These are phyloP conservation scores for Argynnis bischoffii DNA, from an alignment of 2,888 invertebrate genomes.

Conservation along the genomic window DNA sequence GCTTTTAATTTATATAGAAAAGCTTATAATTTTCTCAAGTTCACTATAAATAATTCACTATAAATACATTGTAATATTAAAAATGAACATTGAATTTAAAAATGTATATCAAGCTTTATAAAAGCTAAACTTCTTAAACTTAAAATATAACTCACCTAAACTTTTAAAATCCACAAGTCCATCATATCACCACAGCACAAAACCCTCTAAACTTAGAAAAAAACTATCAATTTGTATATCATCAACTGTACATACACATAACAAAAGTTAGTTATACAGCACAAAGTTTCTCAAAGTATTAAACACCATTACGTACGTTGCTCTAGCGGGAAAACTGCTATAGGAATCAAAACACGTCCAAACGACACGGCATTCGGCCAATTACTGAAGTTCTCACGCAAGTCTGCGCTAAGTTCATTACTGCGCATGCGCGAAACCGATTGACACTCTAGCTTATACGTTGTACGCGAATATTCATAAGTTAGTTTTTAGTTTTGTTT, in stretches of 20 bases:
- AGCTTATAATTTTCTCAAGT: too few species aligned
- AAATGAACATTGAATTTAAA: too few species aligned
- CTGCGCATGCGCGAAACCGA: conserved; percentile 68
- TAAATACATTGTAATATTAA: too few species aligned
- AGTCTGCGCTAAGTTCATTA: conserved; percentile 56
- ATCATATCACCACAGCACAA: conserved; percentile 34
- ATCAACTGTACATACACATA: conserved; percentile 29
- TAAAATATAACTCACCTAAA: conserved; percentile 24
- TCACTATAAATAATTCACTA: too few species aligned
- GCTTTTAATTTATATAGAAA: too few species aligned
- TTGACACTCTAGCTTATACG: conserved; percentile 66
- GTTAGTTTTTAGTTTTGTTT: conserved; percentile 75
- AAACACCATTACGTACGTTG: conserved; percentile 29
- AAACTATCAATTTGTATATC: background rate
- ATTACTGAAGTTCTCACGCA: conserved; percentile 70
- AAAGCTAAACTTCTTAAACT: background rate
- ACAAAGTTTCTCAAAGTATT: conserved; percentile 37
- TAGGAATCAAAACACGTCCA: conserved; percentile 46
- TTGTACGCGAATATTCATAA: conserved; percentile 69
- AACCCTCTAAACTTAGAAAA: conserved; percentile 34
- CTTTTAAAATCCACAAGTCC: conserved; percentile 39
- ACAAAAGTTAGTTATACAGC: conserved; percentile 29
- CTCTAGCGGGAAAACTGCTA: conserved; percentile 43
- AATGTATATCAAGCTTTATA: too few species aligned
- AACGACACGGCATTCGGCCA: conserved; percentile 65